Base-by-base conservation (phyloP, 2,113 vertebrate genomes). In the Brachypteracias leptosomus region DNA sequence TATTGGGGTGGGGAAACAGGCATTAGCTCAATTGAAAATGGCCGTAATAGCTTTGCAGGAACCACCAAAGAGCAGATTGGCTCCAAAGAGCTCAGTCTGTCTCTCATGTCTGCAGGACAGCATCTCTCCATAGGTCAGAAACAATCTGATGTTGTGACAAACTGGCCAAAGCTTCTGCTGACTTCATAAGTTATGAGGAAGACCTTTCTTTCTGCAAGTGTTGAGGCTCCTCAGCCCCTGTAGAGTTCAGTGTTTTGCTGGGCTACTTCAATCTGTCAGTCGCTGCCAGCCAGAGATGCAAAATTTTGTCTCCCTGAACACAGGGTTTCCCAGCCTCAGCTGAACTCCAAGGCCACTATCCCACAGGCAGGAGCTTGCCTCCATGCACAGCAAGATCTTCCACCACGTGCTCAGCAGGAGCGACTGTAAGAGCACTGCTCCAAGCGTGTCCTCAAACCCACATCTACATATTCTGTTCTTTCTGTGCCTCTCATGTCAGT, bases 401-500 rank as follows among this genome's bases (percentile, higher is more conserved):
- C 7, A n/a, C 29, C 24, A 51, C 16, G 7, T 6, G 0, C 33
- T 21, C 2, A 47, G 29, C 33, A 58, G 49, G 31, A 80, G 4
- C 0, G 8, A 29, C n/a, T 38, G 17, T 4, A 52, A 68, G 22
- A 58, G 14, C 0, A 1, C 28, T 61, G 44, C 35, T 65, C 25
- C 40, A 71, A 71, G 33, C 11, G 33, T 2, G 0, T 49, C 54
- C 24, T 66, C 33, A 70, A 85, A 70, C 3, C 16, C 38, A 28
- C 8, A 29, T 10, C 19, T 22, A 7, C 5, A 11, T 29, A 51
- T 70, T 62, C 66, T 63, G 9, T 33, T 92, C 33, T 61, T 89
- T 80, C 79, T 5, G 4, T 75, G 44, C 2, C 22, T 36, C 4
- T 12, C 38, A 0, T 7, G 12, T 29, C 59, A 68, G 16, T 4